Evolutionary conservation across 2,113 vertebrate species (phyloP).

Genomic region (Sturnira hondurensis): DNA sequence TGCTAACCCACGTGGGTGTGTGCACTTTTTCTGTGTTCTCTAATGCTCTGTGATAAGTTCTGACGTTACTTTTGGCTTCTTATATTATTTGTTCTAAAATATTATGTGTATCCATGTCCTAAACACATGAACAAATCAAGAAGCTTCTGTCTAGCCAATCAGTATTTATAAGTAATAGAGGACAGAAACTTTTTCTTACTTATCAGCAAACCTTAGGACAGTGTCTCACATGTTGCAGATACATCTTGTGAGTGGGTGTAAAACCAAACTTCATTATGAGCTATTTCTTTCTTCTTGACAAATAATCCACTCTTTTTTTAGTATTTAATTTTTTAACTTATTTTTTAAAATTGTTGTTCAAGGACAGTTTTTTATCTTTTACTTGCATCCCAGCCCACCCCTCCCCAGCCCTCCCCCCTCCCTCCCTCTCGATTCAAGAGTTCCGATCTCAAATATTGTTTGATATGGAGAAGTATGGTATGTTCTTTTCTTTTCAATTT

Average conservation of each 20-base stretch:
- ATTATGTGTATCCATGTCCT: neutral
- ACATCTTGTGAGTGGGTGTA: neutral
- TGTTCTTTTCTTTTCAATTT: neutral
- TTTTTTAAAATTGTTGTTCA: too few relatives aligned
- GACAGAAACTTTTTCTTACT: neutral
- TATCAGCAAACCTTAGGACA: neutral
- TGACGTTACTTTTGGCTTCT: neutral
- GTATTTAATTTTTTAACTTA: too few relatives aligned
- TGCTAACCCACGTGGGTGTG: neutral
- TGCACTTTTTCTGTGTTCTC: neutral
- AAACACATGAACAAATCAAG: neutral
- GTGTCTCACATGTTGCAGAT: neutral
- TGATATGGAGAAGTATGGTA: neutral
- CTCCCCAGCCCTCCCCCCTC: too few relatives aligned
- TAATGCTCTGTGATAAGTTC: neutral
- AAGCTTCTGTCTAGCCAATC: neutral
- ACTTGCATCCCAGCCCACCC: too few relatives aligned
- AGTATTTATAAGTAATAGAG: neutral
- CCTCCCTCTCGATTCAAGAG: neutral
- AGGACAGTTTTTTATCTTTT: too few relatives aligned
- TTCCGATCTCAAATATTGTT: neutral
- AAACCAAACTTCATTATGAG: neutral
- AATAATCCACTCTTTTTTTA: neutral
- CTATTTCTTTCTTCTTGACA: neutral
- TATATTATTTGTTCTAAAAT: too few relatives aligned